These are phyloP conservation scores for Forficula auricularia DNA, from an alignment of 1,140 invertebrate species.

Conservation along the genomic window DNA sequence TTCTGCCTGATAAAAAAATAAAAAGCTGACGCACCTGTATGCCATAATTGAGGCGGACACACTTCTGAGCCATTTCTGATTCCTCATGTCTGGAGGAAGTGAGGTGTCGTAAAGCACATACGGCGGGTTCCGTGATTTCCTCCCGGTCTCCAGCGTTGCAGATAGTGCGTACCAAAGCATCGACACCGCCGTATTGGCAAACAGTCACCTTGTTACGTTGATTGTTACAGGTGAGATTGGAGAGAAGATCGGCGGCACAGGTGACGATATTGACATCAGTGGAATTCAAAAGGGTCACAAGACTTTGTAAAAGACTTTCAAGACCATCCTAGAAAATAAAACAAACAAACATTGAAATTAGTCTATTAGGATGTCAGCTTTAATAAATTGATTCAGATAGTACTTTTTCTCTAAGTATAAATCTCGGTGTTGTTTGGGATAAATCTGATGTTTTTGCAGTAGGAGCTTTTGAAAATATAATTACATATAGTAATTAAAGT, in stretches of 20 bases:
- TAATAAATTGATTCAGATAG: too few species aligned
- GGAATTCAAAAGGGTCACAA: conserved; percentile 78
- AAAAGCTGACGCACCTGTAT: too few species aligned
- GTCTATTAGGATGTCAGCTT: too few species aligned
- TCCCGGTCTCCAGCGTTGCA: conserved; percentile 88
- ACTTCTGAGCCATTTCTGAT: conserved; percentile 91
- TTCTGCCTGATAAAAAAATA: too few species aligned
- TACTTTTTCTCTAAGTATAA: too few species aligned
- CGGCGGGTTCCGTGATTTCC: conserved; percentile 94
- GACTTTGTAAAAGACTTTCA: conserved; percentile 70
- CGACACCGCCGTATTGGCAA: conserved; percentile 91
- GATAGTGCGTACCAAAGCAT: conserved; percentile 85
- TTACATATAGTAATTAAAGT: too few species aligned
- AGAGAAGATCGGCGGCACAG: conserved; percentile 92
- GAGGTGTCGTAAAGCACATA: conserved; percentile 91
- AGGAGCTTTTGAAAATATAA: too few species aligned
- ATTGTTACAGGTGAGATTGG: conserved; percentile 98
- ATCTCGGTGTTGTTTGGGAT: too few species aligned
- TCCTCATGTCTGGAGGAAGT: conserved; percentile 90
- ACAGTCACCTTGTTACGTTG: conserved; percentile 89
- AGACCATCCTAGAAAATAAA: conserved; percentile 53
- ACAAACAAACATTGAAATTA: too few species aligned
- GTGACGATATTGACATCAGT: conserved; percentile 92
- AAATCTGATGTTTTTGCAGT: too few species aligned
- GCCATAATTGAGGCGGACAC: conserved; percentile 83